Evolutionary conservation across 2,797 vertebrate genomes (phyloP).

Genomic region (Benthosema pterotum): DNA sequence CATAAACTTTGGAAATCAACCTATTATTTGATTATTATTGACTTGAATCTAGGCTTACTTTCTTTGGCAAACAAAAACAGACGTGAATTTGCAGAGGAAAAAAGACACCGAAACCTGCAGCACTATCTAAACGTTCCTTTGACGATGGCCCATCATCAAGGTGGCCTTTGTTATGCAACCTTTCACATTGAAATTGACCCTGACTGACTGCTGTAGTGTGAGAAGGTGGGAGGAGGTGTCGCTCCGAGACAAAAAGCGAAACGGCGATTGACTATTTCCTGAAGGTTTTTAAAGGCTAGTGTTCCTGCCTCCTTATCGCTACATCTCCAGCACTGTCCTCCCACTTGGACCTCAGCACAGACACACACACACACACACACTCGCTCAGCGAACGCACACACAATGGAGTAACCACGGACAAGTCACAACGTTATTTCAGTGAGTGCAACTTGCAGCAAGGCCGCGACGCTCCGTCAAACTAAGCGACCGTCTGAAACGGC

Average conservation of each 20-base stretch:
- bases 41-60: constrained; percentile 7
- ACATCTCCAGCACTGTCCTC: constrained; percentile 41
- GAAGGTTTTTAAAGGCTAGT: constrained; percentile 63
- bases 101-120: constrained; percentile 32
- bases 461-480: constrained; percentile 1
- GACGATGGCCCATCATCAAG: constrained; percentile 55
- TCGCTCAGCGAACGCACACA: constrained; percentile 36
- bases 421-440: not conserved
- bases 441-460: not conserved
- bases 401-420: constrained; percentile 66
- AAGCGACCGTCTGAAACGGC: constrained; percentile 2
- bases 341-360: constrained; percentile 21
- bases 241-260: constrained; percentile 70
- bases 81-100: constrained; percentile 2
- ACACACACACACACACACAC: not conserved
- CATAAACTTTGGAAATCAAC: constrained; percentile 60
- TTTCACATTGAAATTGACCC: constrained; percentile 94
- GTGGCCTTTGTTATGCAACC: constrained; percentile 80
- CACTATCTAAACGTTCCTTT: constrained; percentile 24
- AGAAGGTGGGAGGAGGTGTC: constrained; percentile 75
- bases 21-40: constrained; percentile 17
- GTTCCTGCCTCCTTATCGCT: constrained; percentile 69
- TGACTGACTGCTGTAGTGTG: constrained; percentile 60
- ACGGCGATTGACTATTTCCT: constrained; percentile 91
- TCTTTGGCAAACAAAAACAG: constrained; percentile 28